Base-by-base conservation (phyloP, 2,113 vertebrate genomes). In the Gasterosteus nipponicus region DNA sequence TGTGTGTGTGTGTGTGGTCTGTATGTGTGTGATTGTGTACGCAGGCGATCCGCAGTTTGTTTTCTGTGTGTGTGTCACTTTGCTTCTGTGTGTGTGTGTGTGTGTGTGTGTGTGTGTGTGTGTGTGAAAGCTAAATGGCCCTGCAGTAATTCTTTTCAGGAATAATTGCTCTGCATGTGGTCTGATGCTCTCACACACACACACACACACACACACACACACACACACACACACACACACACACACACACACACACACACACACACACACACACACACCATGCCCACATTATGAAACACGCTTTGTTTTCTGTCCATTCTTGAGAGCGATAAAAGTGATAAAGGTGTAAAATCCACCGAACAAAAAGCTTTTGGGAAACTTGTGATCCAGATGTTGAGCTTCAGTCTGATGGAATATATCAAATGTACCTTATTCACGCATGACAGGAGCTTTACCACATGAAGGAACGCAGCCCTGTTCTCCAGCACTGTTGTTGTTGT, bases 161-260 rank as follows among this genome's bases (percentile, higher is more conserved):
- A 92, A 92, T 93, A 92, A 93, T 91, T 93, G 89, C 88, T 86
- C 91, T 86, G 89, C 85, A 89, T 92, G 92, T 91, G 89, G 89
- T 73, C 56, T 63, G 49, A 77, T 1, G 0, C 69, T 73, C 63
- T 60, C 54, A 66, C 51, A 44, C 61, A 44, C 10, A 22, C 60
- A 42, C 60, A 63, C n/a, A 62, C 42, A 11, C 12, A 62, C 46
- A 62, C 7, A 62, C 44, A 73, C 1, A 8, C 33, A 73, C 15
- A 77, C 49, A 73, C 70, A 31, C 10, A 1, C 29, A 8, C 46
- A 73, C 15, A 77, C 49, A n/a, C n/a, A n/a, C n/a, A n/a, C n/a
- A n/a, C n/a, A n/a, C n/a, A n/a, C n/a, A 73, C 70, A 31, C 10
- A 73, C 70, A 31, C 10, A 1, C 42, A 10, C 12, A 61, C 44